phyloP scores from a whole-genome alignment of 2,113 vertebrate species.

The Sorex fumeus region DNA sequence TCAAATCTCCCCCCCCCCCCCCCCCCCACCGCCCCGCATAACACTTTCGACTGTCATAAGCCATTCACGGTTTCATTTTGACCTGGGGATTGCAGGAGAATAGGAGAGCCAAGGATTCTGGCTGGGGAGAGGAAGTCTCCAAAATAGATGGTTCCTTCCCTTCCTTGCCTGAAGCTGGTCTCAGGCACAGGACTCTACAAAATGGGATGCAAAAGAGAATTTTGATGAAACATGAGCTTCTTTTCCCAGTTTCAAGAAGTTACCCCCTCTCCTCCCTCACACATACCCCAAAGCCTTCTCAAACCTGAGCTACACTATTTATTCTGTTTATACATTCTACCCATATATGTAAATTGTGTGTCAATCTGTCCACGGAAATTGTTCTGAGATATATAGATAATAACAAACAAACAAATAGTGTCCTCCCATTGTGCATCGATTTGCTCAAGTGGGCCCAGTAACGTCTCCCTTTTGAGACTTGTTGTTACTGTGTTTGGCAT shows the following conservation, averaged over 20 bases:
- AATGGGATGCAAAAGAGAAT: conserved; percentile 27
- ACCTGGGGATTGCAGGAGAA: conserved; percentile 79
- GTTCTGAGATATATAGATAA: not conserved
- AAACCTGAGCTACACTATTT: conserved; percentile 63
- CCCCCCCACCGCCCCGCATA: not conserved
- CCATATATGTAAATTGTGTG: not conserved
- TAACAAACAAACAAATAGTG: too few species aligned
- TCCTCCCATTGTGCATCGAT: too few species aligned
- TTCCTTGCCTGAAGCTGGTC: conserved; percentile 67
- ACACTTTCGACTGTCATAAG: conserved; percentile 78
- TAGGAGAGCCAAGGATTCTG: conserved; percentile 62
- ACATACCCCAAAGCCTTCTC: conserved; percentile 12
- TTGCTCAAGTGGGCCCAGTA: too few species aligned
- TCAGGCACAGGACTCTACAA: not conserved
- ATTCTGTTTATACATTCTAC: conserved; percentile 1
- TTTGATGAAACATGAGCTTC: conserved; percentile 54
- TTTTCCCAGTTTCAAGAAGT: conserved; percentile 73
- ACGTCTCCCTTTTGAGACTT: too few species aligned
- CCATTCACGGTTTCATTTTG: conserved; percentile 76
- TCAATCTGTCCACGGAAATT: not conserved
- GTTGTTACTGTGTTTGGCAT: too few species aligned
- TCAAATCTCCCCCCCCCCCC: not conserved
- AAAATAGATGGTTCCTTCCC: conserved; percentile 71
- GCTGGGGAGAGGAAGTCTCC: conserved; percentile 54
- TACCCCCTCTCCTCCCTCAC: not conserved